These are phyloP conservation scores for Hirudo medicinalis DNA, from an alignment of 1,140 invertebrate species.

Conservation along the genomic window DNA sequence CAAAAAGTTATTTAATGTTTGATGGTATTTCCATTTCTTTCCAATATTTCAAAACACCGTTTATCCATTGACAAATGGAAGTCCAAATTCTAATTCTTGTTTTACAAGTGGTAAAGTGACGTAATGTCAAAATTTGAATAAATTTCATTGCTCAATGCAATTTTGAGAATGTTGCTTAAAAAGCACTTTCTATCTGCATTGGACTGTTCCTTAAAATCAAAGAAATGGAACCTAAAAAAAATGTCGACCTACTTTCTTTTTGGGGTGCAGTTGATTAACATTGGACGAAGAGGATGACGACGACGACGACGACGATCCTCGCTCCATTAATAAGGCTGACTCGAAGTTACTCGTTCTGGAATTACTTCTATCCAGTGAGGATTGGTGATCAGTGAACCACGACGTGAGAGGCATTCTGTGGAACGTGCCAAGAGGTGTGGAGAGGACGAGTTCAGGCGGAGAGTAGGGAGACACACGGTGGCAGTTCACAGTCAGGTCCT, in stretches of 20 bases:
- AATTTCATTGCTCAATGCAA: too few relatives aligned
- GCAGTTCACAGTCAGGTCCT: not conserved
- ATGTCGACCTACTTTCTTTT: not conserved
- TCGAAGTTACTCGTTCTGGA: not conserved
- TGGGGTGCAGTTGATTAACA: not conserved
- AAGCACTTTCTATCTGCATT: too few relatives aligned
- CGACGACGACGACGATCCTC: not conserved
- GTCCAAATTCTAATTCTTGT: too few relatives aligned
- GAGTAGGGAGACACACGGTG: not conserved
- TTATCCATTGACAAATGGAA: too few relatives aligned
- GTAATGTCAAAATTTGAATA: too few relatives aligned
- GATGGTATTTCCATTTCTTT: too few relatives aligned
- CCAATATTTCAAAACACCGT: too few relatives aligned
- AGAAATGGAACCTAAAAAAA: not conserved
- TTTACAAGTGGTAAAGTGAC: too few relatives aligned
- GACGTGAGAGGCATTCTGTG: slow-evolving; percentile 30
- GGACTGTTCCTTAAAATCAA: not conserved
- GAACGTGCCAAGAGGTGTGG: slow-evolving; percentile 37
- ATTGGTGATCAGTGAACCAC: slow-evolving; percentile 6
- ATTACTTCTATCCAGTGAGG: not conserved
- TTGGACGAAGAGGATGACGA: not conserved
- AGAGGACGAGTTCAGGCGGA: slow-evolving; percentile 30
- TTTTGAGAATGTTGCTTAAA: too few relatives aligned
- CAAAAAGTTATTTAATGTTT: too few relatives aligned
- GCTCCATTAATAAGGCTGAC: not conserved